Percentiles rank a stretch among this genome's conserved stretches.
These are phyloP conservation scores for Probosciger aterrimus DNA, from an alignment of 2,113 vertebrate genomes.

Conservation along the genomic window DNA sequence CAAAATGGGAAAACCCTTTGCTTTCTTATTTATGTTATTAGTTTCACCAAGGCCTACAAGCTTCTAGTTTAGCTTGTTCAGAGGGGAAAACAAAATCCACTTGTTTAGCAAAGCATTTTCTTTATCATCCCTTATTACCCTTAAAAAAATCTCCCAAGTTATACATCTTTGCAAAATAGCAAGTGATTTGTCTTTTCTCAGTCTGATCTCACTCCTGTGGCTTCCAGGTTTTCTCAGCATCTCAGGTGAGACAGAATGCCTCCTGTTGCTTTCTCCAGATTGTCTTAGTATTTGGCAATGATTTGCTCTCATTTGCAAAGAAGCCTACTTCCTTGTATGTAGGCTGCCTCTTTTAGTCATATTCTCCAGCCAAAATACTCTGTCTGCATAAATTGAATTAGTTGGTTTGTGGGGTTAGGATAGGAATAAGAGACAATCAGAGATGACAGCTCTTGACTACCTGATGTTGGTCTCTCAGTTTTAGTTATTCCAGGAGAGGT, in stretches of 20 bases:
- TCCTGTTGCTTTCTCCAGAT: conserved; percentile 31
- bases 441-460: neutral
- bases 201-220: neutral
- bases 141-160: neutral
- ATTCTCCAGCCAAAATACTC: neutral
- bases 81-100: neutral
- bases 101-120: neutral
- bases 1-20: neutral
- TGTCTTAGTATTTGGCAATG: conserved; percentile 11
- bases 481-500: neutral
- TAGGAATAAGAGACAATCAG: neutral
- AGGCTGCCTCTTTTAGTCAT: neutral
- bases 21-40: neutral
- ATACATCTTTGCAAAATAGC: neutral
- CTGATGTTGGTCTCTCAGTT: neutral
- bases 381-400: neutral
- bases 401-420: neutral
- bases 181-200: conserved; percentile 32
- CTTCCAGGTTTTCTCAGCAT: conserved; percentile 51
- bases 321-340: neutral
- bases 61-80: neutral
- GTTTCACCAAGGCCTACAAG: neutral
- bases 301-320: neutral
- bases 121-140: neutral
- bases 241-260: conserved; percentile 51